Conservation (phyloP, 1,140 invertebrate genomes). For the Rhagoletis zephyria region DNA sequence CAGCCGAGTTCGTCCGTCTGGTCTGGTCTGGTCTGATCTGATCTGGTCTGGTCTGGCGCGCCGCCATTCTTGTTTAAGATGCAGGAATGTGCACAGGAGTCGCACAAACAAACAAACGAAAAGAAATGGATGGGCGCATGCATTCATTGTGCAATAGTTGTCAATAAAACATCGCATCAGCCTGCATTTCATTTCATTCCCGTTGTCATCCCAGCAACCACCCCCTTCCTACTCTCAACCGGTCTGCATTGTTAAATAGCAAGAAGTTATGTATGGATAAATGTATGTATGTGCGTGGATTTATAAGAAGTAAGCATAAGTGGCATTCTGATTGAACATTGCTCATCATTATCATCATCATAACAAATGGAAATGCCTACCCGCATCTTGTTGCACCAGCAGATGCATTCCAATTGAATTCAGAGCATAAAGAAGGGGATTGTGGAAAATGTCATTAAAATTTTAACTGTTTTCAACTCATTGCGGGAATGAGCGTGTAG, state of each 20-base stretch:
- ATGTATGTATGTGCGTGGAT: too few species aligned
- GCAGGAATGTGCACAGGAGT: constrained; percentile 46
- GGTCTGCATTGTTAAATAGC: not conserved
- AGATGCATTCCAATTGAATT: not conserved
- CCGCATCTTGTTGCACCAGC: not conserved
- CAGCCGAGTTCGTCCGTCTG: not conserved
- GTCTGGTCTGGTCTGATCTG: not conserved
- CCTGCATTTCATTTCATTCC: not conserved
- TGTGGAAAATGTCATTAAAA: too few species aligned
- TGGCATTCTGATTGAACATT: constrained; percentile 20
- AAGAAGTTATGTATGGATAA: not conserved
- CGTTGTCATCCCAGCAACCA: not conserved
- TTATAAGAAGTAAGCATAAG: not conserved
- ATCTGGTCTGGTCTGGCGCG: not conserved
- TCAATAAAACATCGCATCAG: not conserved
- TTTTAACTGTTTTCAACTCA: too few species aligned
- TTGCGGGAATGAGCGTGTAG: too few species aligned
- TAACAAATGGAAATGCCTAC: constrained; percentile 28
- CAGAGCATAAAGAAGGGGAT: not conserved
- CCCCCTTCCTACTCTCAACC: not conserved
- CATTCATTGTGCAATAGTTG: constrained; percentile 38
- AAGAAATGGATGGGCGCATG: not conserved
- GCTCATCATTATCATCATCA: not conserved
- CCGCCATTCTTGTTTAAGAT: constrained; percentile 25
- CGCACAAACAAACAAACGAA: not conserved